Evolutionary conservation across 2,113 vertebrate species (phyloP).

Genomic region (Empidonax traillii): DNA sequence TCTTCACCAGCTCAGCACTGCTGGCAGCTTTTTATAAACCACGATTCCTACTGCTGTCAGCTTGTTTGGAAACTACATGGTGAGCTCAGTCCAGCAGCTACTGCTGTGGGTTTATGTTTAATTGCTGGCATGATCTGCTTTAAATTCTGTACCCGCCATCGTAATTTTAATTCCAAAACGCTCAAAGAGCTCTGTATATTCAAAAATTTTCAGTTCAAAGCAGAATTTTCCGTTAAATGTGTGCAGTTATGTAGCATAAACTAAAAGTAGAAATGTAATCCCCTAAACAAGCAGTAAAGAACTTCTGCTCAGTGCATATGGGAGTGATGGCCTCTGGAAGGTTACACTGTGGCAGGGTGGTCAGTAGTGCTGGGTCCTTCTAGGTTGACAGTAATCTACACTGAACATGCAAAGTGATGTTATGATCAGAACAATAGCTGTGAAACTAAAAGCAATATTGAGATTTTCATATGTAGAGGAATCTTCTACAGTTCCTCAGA

Average conservation of each 20-base stretch:
- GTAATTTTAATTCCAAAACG: background rate
- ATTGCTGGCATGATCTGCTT: background rate
- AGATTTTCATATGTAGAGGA: background rate
- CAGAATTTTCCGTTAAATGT: background rate
- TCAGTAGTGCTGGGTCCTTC: background rate
- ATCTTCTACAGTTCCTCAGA: background rate
- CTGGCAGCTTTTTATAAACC: conserved; percentile 73
- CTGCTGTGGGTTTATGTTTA: conserved; percentile 12
- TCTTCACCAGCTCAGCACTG: conserved; percentile 75
- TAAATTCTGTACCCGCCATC: background rate
- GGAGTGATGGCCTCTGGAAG: background rate
- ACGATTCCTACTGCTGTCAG: conserved; percentile 71
- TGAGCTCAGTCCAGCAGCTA: conserved; percentile 45
- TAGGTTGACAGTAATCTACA: background rate
- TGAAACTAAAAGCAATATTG: background rate
- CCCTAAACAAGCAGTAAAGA: background rate
- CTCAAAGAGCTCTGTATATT: background rate
- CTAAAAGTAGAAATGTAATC: background rate
- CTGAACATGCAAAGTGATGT: background rate
- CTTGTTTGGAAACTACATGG: conserved; percentile 61
- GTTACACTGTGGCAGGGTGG: background rate
- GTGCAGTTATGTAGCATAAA: background rate
- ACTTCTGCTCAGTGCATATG: background rate
- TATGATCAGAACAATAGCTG: background rate
- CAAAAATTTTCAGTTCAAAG: background rate